Percentiles rank a stretch among this genome's conserved stretches.
These are phyloP conservation scores for Eidolon dupreanum DNA, from an alignment of 2,797 vertebrate genomes.

Conservation along the genomic window DNA sequence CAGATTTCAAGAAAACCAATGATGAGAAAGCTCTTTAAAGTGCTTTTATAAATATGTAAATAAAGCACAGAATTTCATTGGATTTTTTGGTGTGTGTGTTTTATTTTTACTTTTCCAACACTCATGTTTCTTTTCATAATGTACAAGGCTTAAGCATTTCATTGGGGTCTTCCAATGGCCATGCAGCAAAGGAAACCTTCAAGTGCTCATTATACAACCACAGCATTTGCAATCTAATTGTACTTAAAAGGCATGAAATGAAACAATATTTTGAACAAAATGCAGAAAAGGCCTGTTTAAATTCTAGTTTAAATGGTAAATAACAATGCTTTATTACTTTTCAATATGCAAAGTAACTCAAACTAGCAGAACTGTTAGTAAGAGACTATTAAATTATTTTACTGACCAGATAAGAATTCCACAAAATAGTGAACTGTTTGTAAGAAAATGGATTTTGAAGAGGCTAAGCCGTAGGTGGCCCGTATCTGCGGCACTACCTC, in stretches of 20 bases:
- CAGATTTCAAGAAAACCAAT: neutral
- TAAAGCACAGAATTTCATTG: neutral
- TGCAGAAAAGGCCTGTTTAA: neutral
- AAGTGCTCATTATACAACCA: neutral
- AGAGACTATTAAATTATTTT: neutral
- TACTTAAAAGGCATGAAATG: neutral
- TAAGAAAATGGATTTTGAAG: neutral
- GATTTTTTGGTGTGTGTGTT: too few relatives aligned
- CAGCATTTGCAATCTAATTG: neutral
- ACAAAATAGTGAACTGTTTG: neutral
- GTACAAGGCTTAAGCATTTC: neutral
- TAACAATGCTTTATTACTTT: neutral
- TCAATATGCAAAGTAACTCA: neutral
- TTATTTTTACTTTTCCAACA: neutral
- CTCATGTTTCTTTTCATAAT: neutral
- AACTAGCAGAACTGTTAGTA: neutral
- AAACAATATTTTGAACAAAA: neutral
- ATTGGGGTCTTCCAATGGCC: neutral
- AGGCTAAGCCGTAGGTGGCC: neutral
- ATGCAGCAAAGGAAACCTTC: neutral
- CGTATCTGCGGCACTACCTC: neutral
- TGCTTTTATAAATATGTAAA: neutral
- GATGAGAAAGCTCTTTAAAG: neutral
- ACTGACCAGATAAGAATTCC: neutral
- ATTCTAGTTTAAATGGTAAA: neutral